Conservation (phyloP, 2,797 vertebrate genomes). For the Echiichthys vipera region DNA sequence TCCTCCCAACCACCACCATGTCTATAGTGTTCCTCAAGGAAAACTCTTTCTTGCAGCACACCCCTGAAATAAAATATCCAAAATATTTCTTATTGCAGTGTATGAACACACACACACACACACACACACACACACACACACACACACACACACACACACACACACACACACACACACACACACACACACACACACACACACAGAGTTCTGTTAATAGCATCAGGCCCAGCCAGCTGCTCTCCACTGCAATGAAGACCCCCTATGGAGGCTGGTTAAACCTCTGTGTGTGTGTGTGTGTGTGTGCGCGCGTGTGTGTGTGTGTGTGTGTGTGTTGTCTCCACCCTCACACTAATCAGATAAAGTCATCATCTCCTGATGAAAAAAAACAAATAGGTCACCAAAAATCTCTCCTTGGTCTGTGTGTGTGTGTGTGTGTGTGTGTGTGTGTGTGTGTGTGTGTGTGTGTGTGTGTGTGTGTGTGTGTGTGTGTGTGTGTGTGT, state of each 20-base stretch:
- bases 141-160: not conserved
- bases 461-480: not conserved
- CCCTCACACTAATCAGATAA: conserved; percentile 39
- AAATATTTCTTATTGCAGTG: conserved; percentile 25
- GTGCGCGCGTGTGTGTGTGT: conserved; percentile 4
- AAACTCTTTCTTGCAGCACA: not conserved
- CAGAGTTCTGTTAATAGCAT: conserved; percentile 31
- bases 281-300: not conserved
- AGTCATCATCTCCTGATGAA: conserved; percentile 40
- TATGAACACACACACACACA: conserved; percentile 2
- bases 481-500: not conserved
- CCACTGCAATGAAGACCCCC: conserved; percentile 45
- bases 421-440: not conserved
- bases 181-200: conserved; percentile 13
- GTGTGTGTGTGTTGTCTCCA: conserved; percentile 11
- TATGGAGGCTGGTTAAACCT: conserved; percentile 39
- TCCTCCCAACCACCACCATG: not conserved
- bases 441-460: too few relatives aligned
- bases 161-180: conserved; percentile 7
- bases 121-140: not conserved
- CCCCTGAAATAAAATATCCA: not conserved
- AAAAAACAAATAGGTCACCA: conserved; percentile 35
- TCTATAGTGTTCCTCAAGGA: not conserved
- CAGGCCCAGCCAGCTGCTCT: conserved; percentile 44
- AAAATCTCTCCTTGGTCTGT: not conserved